Base-by-base conservation (phyloP, 1,140 invertebrate genomes). In the Tetragonula clypearis region DNA sequence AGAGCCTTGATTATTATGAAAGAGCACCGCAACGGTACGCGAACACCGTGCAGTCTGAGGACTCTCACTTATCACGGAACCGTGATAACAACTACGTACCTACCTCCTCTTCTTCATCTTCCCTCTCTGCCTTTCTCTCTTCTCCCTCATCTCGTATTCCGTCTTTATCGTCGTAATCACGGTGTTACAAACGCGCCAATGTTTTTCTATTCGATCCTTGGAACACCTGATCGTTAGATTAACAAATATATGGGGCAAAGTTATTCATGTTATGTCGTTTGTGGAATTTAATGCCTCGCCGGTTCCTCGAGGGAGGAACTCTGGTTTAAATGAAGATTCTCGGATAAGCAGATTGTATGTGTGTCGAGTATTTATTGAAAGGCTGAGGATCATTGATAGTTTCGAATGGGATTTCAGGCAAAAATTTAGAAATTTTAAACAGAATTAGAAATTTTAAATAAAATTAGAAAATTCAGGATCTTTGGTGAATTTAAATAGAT, bases 81-180 rank as follows among this genome's bases (percentile, higher is more conserved):
- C 93, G 92, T 92, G 90, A 94, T 93, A 92, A 93, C 91, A 93
- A 93, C 90, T 90, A 91, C 84, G 89, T 90, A 88, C 84, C 84
- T 88, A 62, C 68, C 75, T 35, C 55, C 49, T 55, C 74, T 35
- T 56, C 76, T 87, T 86, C 81, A 58, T 87, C 77, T 86, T 65
- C 74, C 78, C 79, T 71, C 49, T 77, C 80, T 77, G 71, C 23
- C 69, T 53, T 79, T 74, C 74, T 55, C 41, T 14, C 68, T 82
- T 65, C 81, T 71, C 78, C 77, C 72, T 49, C 23, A 75, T 60
- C 72, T 65, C 75, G 26, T 17, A 21, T 62, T 86, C 68, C 56
- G 15, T 65, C 60, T 23, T 56, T 19, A 15, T 9, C 26, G 23
- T 9, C 26, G 30, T 9, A 12, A 77, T 41, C 74, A 17, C 26